phyloP scores from a whole-genome alignment of 2,888 invertebrate genomes.

The Plagodis pulveraria region DNA sequence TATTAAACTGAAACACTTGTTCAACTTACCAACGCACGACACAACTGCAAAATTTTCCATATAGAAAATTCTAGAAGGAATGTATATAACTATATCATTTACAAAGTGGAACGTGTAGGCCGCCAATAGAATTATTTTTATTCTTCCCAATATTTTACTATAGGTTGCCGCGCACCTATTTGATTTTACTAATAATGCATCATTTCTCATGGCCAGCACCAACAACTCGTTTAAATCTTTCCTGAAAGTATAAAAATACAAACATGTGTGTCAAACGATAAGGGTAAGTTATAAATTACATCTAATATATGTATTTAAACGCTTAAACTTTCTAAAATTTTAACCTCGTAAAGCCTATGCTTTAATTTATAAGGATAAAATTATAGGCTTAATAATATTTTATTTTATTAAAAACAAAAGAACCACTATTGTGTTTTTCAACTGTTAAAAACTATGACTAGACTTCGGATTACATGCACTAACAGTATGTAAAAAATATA shows the following conservation, averaged over 20 bases:
- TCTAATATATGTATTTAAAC: too few relatives aligned
- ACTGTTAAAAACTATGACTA: too few relatives aligned
- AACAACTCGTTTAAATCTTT: not conserved
- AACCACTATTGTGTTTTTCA: too few relatives aligned
- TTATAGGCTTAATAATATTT: too few relatives aligned
- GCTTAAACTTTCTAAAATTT: too few relatives aligned
- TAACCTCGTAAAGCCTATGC: too few relatives aligned
- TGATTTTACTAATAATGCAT: not conserved
- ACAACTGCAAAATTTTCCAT: constrained; percentile 41
- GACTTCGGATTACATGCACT: too few relatives aligned
- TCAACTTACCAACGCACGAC: constrained; percentile 51
- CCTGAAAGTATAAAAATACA: not conserved
- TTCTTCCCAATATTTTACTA: constrained; percentile 38
- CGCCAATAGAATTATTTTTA: constrained; percentile 47
- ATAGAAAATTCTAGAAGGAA: constrained; percentile 43
- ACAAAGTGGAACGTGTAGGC: constrained; percentile 49
- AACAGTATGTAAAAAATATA: too few relatives aligned
- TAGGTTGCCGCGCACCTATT: constrained; percentile 22
- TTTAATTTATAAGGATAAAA: too few relatives aligned
- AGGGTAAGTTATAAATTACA: too few relatives aligned
- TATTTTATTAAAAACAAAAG: too few relatives aligned
- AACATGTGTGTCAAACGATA: not conserved
- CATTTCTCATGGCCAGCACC: not conserved
- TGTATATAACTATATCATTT: constrained; percentile 48
- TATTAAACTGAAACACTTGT: too few relatives aligned